Evolutionary conservation across 2,113 vertebrate genomes (phyloP).

Genomic region (Clarias batrachus): DNA sequence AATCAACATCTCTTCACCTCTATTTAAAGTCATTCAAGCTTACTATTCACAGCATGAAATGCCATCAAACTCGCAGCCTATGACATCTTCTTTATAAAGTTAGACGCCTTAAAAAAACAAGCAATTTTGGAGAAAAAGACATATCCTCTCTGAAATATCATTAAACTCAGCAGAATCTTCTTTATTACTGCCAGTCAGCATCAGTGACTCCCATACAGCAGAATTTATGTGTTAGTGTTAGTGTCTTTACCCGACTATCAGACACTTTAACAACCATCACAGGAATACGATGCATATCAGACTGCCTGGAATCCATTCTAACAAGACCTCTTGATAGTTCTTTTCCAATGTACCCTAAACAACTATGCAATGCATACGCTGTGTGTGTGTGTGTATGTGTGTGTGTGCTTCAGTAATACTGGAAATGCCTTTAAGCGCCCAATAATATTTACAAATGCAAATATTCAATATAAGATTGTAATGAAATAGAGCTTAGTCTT

Average conservation of each 20-base stretch:
- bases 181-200: not conserved
- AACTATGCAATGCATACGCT: not conserved
- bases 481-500: not conserved
- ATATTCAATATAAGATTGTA: not conserved
- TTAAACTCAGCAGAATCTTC: not conserved
- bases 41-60: not conserved
- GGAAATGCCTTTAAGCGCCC: not conserved
- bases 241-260: not conserved
- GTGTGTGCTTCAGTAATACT: not conserved
- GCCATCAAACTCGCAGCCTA: not conserved
- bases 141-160: not conserved
- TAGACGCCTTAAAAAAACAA: not conserved
- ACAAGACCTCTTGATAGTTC: not conserved
- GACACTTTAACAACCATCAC: not conserved
- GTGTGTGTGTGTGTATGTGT: not conserved
- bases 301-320: not conserved
- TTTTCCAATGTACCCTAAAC: not conserved
- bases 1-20: not conserved
- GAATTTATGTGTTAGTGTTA: not conserved
- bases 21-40: not conserved
- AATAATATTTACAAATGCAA: not conserved
- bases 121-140: not conserved
- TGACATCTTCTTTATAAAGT: not conserved
- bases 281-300: not conserved
- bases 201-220: not conserved